A percentile compares a stretch with the other conserved stretches of the same genome.
Evolutionary conservation across 2,113 vertebrate species (phyloP).

Genomic region (Hipposideros armiger): DNA sequence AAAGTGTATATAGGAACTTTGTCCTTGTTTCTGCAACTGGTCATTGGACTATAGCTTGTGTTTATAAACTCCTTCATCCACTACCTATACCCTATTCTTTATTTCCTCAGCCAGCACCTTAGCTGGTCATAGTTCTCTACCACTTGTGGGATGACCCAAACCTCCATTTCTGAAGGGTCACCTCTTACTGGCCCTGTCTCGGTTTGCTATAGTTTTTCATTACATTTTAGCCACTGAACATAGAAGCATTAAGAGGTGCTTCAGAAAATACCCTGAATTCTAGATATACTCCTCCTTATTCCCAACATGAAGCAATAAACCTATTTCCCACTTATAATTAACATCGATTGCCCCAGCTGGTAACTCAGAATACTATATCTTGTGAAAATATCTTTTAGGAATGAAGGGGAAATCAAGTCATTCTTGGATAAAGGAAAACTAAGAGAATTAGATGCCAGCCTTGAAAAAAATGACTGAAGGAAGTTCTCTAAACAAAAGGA

Average conservation of each 20-base stretch:
- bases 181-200: background rate
- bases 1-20: background rate
- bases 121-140: background rate
- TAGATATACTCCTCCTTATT: background rate
- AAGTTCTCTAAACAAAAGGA: background rate
- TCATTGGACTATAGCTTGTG: background rate
- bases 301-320: background rate
- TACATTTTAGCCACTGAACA: background rate
- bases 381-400: background rate
- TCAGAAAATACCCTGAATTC: background rate
- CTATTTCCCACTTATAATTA: background rate
- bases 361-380: background rate
- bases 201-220: background rate
- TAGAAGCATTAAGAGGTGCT: background rate
- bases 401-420: background rate
- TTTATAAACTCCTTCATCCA: background rate
- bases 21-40: background rate
- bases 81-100: background rate
- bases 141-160: background rate
- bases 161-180: background rate
- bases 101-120: background rate
- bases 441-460: background rate
- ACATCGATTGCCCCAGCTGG: background rate
- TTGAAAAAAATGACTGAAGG: background rate
- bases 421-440: background rate